These are phyloP conservation scores for Fragum whitleyi DNA, from an alignment of 2,888 invertebrate species.

Conservation along the genomic window DNA sequence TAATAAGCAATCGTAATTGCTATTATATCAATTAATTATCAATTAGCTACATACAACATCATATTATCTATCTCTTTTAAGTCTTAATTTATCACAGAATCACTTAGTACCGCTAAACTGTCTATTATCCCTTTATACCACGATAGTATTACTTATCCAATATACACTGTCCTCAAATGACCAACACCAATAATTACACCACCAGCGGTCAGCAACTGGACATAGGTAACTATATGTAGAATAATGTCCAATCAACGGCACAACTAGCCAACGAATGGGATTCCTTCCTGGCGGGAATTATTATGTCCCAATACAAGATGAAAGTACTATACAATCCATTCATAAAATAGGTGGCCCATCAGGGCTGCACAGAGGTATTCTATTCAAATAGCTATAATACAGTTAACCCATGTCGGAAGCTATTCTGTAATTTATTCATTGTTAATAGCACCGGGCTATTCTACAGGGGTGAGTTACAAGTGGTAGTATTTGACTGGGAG, in stretches of 20 bases:
- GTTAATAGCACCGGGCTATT: conserved; percentile 14
- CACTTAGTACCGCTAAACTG: neutral
- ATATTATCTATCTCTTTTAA: neutral
- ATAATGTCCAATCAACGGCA: conserved; percentile 40
- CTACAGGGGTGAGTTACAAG: conserved; percentile 19
- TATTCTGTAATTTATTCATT: conserved; percentile 29
- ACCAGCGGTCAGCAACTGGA: conserved; percentile 1
- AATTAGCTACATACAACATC: conserved; percentile 2
- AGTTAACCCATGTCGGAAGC: conserved; percentile 17
- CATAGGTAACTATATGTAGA: conserved; percentile 19
- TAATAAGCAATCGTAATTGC: neutral
- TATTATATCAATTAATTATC: neutral
- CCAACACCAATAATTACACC: conserved; percentile 12
- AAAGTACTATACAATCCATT: conserved; percentile 66
- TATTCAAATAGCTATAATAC: conserved; percentile 14
- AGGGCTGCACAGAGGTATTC: conserved; percentile 49
- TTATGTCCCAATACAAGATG: conserved; percentile 59
- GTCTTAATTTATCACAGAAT: neutral
- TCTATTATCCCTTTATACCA: neutral
- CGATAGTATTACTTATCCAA: neutral
- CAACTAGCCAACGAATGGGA: conserved; percentile 50
- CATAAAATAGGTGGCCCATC: conserved; percentile 57
- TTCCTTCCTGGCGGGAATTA: conserved; percentile 50
- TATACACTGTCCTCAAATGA: conserved; percentile 22
- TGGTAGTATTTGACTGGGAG: conserved; percentile 47